Evolutionary conservation across 1,140 invertebrate genomes (phyloP).

Genomic region (Trichogramma pretiosum): DNA sequence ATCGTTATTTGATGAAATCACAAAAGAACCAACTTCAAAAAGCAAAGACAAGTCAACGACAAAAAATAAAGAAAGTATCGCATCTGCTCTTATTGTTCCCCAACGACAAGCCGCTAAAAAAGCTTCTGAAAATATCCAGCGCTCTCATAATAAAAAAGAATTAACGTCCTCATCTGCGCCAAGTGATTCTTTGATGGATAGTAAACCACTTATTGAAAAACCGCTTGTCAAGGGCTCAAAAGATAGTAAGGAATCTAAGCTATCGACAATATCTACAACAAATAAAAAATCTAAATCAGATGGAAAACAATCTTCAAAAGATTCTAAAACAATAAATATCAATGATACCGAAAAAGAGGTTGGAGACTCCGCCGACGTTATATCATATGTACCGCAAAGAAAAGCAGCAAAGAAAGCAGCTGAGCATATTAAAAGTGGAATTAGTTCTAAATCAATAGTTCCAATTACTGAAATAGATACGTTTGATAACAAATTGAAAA

Average conservation of each 20-base stretch:
- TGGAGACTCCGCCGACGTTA: slow-evolving; percentile 58
- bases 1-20: not conserved
- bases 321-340: slow-evolving; percentile 44
- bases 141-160: slow-evolving; percentile 26
- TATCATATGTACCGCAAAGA: slow-evolving; percentile 78
- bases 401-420: slow-evolving; percentile 86
- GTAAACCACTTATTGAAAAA: slow-evolving; percentile 33
- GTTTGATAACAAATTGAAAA: slow-evolving; percentile 36
- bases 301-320: slow-evolving; percentile 21
- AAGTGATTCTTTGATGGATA: not conserved
- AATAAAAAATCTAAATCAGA: slow-evolving; percentile 12
- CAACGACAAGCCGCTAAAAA: slow-evolving; percentile 85
- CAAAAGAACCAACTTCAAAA: slow-evolving; percentile 40
- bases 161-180: not conserved
- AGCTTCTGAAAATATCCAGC: slow-evolving; percentile 73
- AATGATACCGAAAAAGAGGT: slow-evolving; percentile 57
- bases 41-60: slow-evolving; percentile 46
- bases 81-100: slow-evolving; percentile 78
- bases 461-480: slow-evolving; percentile 22
- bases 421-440: slow-evolving; percentile 76
- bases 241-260: slow-evolving; percentile 30
- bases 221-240: slow-evolving; percentile 35
- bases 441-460: slow-evolving; percentile 51
- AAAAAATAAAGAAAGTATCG: slow-evolving; percentile 56
- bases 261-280: not conserved